A percentile compares a stretch with the other conserved stretches of the same genome.
Evolutionary conservation across 2,888 invertebrate genomes (phyloP).

Genomic region (Rotaria sp.): DNA sequence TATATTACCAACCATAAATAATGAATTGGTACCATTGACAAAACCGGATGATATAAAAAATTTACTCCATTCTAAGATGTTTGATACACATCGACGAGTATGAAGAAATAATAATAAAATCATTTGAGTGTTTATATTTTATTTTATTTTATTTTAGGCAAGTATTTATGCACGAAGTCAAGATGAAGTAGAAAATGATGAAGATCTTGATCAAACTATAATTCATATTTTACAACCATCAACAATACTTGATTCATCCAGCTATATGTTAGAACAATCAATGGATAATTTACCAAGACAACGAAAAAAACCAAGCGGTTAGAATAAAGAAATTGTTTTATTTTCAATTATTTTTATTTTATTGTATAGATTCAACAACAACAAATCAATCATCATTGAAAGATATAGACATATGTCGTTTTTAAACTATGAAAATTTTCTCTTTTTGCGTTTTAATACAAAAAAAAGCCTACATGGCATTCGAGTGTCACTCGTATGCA

Average conservation of each 20-base stretch:
- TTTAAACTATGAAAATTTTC: background rate
- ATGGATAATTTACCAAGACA: background rate
- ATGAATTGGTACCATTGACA: background rate
- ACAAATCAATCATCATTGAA: background rate
- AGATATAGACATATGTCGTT: background rate
- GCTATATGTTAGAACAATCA: background rate
- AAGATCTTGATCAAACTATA: too few relatives aligned
- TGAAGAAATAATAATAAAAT: background rate
- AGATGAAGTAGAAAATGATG: too few relatives aligned
- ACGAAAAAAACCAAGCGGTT: background rate
- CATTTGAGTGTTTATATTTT: too few relatives aligned
- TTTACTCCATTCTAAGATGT: background rate
- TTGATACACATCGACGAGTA: background rate
- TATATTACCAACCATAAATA: background rate
- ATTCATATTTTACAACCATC: background rate
- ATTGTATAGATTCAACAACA: background rate
- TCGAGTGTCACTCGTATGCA: too few relatives aligned
- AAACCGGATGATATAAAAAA: background rate
- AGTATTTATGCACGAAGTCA: too few relatives aligned
- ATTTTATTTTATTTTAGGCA: too few relatives aligned
- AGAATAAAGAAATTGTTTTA: background rate
- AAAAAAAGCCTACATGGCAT: too few relatives aligned
- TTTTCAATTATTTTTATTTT: background rate
- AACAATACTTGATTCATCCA: background rate
- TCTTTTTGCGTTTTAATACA: too few relatives aligned